Conservation (phyloP, 2,888 invertebrate genomes). For the Eutolmus rufibarbis region DNA sequence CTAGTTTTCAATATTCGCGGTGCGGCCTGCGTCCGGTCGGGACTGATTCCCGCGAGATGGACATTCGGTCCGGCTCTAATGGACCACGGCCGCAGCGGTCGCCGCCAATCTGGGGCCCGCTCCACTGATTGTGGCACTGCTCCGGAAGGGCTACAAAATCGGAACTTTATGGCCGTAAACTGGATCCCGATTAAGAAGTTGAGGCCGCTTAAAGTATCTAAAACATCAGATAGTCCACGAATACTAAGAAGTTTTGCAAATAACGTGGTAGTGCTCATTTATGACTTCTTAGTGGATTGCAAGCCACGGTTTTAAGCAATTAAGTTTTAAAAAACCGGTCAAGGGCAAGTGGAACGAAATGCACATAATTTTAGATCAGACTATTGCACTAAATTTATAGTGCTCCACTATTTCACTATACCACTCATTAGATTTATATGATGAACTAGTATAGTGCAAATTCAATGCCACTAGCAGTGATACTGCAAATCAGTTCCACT, state of each 20-base stretch:
- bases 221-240: background rate
- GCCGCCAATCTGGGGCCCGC: background rate
- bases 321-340: background rate
- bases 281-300: background rate
- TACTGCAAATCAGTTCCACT: too few relatives aligned
- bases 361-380: too few relatives aligned
- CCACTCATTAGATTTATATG: too few relatives aligned
- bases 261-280: background rate
- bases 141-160: background rate
- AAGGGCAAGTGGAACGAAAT: background rate
- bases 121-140: background rate
- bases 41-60: background rate
- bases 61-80: background rate
- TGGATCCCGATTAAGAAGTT: background rate
- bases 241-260: background rate
- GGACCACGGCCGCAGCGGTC: background rate
- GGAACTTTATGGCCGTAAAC: background rate
- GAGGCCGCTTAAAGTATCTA: background rate
- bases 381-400: too few relatives aligned
- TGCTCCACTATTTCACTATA: too few relatives aligned
- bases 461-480: too few relatives aligned
- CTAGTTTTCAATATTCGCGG: slow-evolving; percentile 12
- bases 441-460: too few relatives aligned
- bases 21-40: background rate
- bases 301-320: background rate